These are phyloP conservation scores for Porphyrio hochstetteri DNA, from an alignment of 2,113 vertebrate genomes.

Conservation along the genomic window DNA sequence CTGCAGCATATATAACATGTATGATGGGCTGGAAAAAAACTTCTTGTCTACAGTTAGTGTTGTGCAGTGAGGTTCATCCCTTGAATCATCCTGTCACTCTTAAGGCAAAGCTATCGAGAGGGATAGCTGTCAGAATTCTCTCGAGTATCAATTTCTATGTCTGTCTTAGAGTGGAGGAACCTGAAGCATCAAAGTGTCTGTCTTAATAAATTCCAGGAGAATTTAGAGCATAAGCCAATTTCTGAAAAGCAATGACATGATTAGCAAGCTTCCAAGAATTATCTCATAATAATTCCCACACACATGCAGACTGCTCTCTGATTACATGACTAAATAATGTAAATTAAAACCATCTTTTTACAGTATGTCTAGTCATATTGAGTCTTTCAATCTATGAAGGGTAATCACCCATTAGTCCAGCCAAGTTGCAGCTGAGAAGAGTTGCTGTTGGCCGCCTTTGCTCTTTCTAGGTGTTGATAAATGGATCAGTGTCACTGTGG, in stretches of 20 bases:
- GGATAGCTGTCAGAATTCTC: not conserved
- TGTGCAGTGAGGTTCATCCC: not conserved
- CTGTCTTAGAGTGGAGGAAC: not conserved
- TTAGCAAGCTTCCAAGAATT: conserved; percentile 51
- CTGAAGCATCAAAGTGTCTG: not conserved
- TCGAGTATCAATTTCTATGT: not conserved
- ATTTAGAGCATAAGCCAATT: not conserved
- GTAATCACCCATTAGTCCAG: not conserved
- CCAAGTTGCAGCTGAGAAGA: not conserved
- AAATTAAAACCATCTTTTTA: conserved; percentile 40
- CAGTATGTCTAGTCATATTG: not conserved
- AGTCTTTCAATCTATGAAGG: not conserved
- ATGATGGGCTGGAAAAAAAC: not conserved
- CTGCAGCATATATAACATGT: not conserved
- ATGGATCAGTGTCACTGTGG: not conserved
- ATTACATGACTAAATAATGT: conserved; percentile 13
- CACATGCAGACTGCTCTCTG: not conserved
- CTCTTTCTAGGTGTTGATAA: not conserved
- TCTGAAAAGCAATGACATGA: conserved; percentile 26
- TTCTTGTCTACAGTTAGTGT: not conserved
- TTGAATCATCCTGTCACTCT: not conserved
- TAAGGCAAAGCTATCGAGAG: not conserved
- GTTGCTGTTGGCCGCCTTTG: not conserved
- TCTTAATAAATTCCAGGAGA: conserved; percentile 25
- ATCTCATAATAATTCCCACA: conserved; percentile 20